Evolutionary conservation across 2,888 invertebrate genomes (phyloP).

Genomic region (Drosophila glabriapex): DNA sequence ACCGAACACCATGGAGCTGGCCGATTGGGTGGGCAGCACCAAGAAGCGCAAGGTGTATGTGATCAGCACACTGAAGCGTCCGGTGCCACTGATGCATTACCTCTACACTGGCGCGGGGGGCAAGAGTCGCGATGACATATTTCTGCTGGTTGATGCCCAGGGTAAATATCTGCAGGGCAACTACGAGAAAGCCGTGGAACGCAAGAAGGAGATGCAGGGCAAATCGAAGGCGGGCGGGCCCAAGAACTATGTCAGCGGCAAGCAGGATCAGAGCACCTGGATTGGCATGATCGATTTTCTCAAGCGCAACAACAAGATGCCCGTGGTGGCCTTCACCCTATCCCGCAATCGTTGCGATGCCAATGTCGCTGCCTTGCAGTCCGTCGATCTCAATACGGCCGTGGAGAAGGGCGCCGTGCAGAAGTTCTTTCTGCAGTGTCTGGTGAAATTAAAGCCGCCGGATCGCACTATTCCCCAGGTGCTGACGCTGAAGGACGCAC

Average conservation of each 20-base stretch:
- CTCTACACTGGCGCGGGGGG: constrained; percentile 93
- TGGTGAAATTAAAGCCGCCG: constrained; percentile 92
- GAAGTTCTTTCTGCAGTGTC: constrained; percentile 93
- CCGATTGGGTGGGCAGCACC: constrained; percentile 95
- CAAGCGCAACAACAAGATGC: constrained; percentile 92
- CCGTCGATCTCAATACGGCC: constrained; percentile 92
- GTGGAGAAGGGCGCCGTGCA: constrained; percentile 94
- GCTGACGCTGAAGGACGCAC: constrained; percentile 88
- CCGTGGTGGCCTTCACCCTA: constrained; percentile 97
- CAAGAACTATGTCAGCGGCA: constrained; percentile 82
- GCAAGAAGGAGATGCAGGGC: constrained; percentile 85
- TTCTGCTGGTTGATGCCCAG: constrained; percentile 92
- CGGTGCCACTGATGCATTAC: constrained; percentile 97
- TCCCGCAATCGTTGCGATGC: constrained; percentile 89
- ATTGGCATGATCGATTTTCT: constrained; percentile 93
- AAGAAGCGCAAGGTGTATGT: constrained; percentile 96
- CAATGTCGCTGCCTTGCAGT: constrained; percentile 87
- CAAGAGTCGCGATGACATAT: constrained; percentile 89
- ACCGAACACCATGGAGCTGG: constrained; percentile 98
- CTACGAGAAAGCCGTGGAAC: constrained; percentile 87
- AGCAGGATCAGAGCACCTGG: constrained; percentile 94
- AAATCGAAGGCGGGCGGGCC: constrained; percentile 48
- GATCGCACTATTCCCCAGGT: constrained; percentile 96
- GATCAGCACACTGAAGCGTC: constrained; percentile 96
- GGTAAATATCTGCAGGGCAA: constrained; percentile 89